phyloP scores from a whole-genome alignment of 2,797 vertebrate species.

The Champsocephalus gunnari region DNA sequence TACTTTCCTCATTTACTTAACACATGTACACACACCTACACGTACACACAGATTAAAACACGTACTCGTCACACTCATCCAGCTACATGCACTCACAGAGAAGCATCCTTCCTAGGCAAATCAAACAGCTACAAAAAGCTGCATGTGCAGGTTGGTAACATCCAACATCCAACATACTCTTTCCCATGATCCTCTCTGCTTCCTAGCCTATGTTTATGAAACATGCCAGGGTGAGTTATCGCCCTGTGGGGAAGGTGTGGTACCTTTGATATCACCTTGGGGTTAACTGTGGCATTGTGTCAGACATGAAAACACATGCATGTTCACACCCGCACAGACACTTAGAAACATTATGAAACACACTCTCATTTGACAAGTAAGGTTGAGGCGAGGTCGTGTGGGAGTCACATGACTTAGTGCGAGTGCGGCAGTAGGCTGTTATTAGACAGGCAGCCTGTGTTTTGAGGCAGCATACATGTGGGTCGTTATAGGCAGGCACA shows the following conservation, averaged over 20 bases:
- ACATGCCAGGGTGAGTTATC: not conserved
- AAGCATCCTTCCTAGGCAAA: constrained; percentile 20
- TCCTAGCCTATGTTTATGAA: not conserved
- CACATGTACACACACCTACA: constrained; percentile 42
- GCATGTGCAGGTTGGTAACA: not conserved
- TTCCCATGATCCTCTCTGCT: constrained; percentile 24
- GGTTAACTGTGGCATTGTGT: constrained; percentile 18
- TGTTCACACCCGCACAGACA: constrained; percentile 8
- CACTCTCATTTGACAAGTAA: constrained; percentile 9
- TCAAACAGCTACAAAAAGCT: constrained; percentile 19
- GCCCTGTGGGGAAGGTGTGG: constrained; percentile 29
- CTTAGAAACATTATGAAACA: constrained; percentile 25
- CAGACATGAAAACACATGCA: constrained; percentile 23
- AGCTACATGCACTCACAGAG: constrained; percentile 49
- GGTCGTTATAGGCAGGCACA: constrained; percentile 52
- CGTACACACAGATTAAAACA: constrained; percentile 15
- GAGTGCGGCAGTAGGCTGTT: constrained; percentile 32
- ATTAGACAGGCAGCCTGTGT: constrained; percentile 52
- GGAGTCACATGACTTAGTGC: constrained; percentile 33
- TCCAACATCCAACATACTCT: not conserved
- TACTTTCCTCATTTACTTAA: constrained; percentile 23
- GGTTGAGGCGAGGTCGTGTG: constrained; percentile 43
- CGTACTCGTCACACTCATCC: not conserved
- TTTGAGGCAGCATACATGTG: constrained; percentile 53
- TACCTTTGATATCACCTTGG: not conserved